Evolutionary conservation across 2,113 vertebrate genomes (phyloP), one percentile per base, ranked within the genome.

Genomic region (Ranitomeya imitator): DNA sequence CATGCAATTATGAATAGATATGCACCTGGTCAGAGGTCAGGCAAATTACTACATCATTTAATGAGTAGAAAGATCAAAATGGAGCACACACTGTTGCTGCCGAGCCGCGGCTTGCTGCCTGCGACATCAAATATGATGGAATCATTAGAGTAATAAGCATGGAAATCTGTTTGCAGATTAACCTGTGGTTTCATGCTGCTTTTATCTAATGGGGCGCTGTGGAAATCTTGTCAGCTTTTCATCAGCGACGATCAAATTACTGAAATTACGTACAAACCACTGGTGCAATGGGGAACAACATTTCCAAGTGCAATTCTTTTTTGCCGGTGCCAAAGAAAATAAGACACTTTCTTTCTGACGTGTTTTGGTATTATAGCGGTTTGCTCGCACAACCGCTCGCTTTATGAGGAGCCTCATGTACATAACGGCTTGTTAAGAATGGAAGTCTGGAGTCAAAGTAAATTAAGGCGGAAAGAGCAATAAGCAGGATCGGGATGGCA

Each of bases 121-220:
- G 91, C 94, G 94, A 97, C 96, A 96, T 97, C 96, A 97, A 96
- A 97, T 96, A 95, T 97, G 96, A 97, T 96, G 95, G 95, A 97
- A 98, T 99, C 97, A 97, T 99, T 97, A 98, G 97, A 97, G 97
- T 97, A 97, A 98, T 97, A 98, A 97, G 97, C 97, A 96, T 96
- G 97, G 94, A 97, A 98, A 98, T 98, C 96, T 98, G 97, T 97
- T 97, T 96, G 96, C 96, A 96, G 96, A 99, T 98, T 97, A 98
- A 95, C 96, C 95, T 95, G 94, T 94, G 93, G 94, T 95, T 95
- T 93, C 92, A 93, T 57, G 94, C 94, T 93, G 95, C 95, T 96
- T 96, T 97, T 96, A 97, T 97, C 96, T 96, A 94, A 94, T 93
- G 94, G 94, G 95, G 94, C 94, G 93, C 95, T 93, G 95, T 91